Percentiles rank a stretch among this genome's conserved stretches.
Conservation (phyloP, 2,797 vertebrate species). For the Melanotaenia trifasciata region DNA sequence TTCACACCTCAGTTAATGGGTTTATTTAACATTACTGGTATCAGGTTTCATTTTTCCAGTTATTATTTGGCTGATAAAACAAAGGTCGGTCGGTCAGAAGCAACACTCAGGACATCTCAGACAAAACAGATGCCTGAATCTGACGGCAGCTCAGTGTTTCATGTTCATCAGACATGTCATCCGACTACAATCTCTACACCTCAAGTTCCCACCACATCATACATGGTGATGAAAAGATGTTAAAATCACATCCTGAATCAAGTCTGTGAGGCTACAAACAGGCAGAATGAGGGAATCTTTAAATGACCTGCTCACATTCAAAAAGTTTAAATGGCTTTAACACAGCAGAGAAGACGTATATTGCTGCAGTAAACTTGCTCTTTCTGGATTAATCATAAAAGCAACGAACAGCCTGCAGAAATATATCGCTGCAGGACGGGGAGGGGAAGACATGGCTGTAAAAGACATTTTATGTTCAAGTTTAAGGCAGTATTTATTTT, state of each 20-base stretch:
- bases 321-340: constrained; percentile 12
- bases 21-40: not conserved
- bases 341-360: constrained; percentile 17
- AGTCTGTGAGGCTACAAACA: constrained; percentile 9
- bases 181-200: not conserved
- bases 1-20: no score
- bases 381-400: constrained; percentile 14
- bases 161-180: no score
- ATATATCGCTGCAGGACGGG: constrained; percentile 13
- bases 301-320: constrained; percentile 43
- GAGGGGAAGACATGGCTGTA: constrained; percentile 13
- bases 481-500: constrained; percentile 49
- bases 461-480: constrained; percentile 34
- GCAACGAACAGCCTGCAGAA: constrained; percentile 23
- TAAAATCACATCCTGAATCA: no score
- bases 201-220: not conserved
- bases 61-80: not conserved
- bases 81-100: not conserved
- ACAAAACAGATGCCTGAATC: no score
- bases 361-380: constrained; percentile 8
- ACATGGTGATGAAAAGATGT: not conserved
- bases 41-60: no score
- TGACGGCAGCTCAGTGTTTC: no score
- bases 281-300: constrained; percentile 33
- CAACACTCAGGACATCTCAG: not conserved